Base-by-base conservation (phyloP, 2,113 vertebrate species). In the Takifugu flavidus region DNA sequence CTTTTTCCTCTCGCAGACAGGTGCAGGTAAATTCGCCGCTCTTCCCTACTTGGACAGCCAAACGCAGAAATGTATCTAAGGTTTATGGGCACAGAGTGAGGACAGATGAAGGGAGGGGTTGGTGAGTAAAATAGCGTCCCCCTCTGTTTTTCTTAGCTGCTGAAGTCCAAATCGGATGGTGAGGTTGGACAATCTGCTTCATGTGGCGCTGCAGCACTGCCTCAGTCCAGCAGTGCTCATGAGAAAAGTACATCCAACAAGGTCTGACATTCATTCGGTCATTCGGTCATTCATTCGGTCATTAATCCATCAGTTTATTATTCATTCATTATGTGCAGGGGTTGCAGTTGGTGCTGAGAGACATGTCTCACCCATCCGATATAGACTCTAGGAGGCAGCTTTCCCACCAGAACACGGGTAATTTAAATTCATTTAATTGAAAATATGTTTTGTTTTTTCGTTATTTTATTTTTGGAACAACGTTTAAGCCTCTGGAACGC, bases 371-470 rank as follows among this genome's bases (percentile, higher is more conserved):
- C 42, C 89, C 93, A 49, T 90, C 93, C 58, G 94, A 98, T 85
- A 91, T 93, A 4, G 94, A 96, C 76, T 89, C 83, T 79, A 95
- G 94, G 83, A 93, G 91, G 65, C 92, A 93, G 77, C 77, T 91
- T 82, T 86, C 91, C 68, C 74, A 93, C 69, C 93, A 95, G 76
- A 90, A 88, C 84, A 96, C 94, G 92, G 95, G 96, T 98, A 82
- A 87, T 81, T 14, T 45, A 14, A 14, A 15, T 4, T 15, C 3
- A 45, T 15, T 45, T 15, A 2, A 45, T 10, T 39, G 7, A 39
- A 39, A 39, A 39, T 1, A 6, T 31, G 29, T 31, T 1, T 39
- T 2, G 1, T 39, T 39, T 39, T 39, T 10, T 39, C 34, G 11
- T 10, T 39, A 10, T 8, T 39, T 20, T 20, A 20, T 20, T 20